A percentile compares a stretch with the other conserved stretches of the same genome.
phyloP scores from a whole-genome alignment of 2,113 vertebrate species.

The Xerus inauris region DNA sequence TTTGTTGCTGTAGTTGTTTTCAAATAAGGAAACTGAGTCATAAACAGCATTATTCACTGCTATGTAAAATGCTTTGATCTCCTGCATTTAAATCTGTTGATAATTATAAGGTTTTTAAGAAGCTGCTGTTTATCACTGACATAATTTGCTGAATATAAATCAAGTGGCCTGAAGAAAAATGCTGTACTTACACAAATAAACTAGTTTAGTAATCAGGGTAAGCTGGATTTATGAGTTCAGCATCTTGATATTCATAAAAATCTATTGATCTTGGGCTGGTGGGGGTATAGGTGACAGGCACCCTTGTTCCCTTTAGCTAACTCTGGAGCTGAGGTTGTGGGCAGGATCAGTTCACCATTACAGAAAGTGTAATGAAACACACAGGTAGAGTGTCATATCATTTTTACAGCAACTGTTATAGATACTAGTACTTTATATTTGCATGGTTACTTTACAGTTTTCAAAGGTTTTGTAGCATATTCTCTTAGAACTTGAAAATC shows the following conservation, averaged over 20 bases:
- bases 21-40: conserved; percentile 33
- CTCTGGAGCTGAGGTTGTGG: not conserved
- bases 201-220: not conserved
- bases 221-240: not conserved
- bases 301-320: not conserved
- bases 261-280: not conserved
- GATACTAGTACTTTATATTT: not conserved
- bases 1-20: not conserved
- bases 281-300: not conserved
- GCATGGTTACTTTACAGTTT: not conserved
- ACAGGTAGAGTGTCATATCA: not conserved
- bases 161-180: not conserved
- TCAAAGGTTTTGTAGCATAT: not conserved
- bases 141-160: conserved; percentile 11
- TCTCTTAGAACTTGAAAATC: not conserved
- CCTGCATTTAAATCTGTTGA: conserved; percentile 15
- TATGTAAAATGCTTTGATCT: conserved; percentile 10
- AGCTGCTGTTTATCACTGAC: not conserved
- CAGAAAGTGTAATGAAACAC: not conserved
- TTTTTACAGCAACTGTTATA: conserved; percentile 2
- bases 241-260: not conserved
- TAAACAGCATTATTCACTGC: not conserved
- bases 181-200: not conserved
- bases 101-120: conserved; percentile 8
- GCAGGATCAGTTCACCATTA: not conserved